A percentile compares a stretch with the other conserved stretches of the same genome.
Evolutionary conservation across 37 sponge, comb jelly and placozoan species (phyloP).

Genomic region (Hormiphora californensis): DNA sequence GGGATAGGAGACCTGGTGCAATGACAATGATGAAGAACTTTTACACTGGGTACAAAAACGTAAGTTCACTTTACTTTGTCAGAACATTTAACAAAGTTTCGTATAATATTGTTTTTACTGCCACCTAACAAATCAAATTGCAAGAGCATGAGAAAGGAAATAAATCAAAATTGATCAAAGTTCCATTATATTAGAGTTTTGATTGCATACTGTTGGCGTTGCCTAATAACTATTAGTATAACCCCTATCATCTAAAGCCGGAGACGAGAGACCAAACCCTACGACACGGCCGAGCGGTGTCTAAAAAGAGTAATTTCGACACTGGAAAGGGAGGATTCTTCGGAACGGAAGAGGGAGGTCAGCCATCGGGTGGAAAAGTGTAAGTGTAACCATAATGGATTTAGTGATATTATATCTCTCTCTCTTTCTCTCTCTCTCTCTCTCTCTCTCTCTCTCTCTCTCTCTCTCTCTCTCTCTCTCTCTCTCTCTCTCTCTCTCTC

Average conservation of each 20-base stretch:
- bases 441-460: not conserved
- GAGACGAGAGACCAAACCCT: not conserved
- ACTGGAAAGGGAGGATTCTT: not conserved
- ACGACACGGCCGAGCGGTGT: not conserved
- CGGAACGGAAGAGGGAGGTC: not conserved
- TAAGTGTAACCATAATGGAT: not conserved
- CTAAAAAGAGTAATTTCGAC: not conserved
- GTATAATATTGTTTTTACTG: too few species aligned
- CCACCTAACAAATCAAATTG: too few species aligned
- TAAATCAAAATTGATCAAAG: not conserved
- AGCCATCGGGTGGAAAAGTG: not conserved
- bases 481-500: not conserved
- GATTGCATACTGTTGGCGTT: not conserved
- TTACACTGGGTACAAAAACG: constrained; percentile 12
- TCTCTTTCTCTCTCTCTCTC: not conserved
- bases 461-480: not conserved
- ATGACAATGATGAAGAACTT: constrained; percentile 50
- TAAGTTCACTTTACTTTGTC: not conserved
- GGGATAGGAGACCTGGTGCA: constrained; percentile 1
- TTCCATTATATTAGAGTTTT: not conserved
- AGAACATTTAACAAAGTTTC: not conserved
- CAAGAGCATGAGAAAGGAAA: too few species aligned
- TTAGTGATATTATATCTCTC: not conserved
- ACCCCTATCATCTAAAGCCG: not conserved
- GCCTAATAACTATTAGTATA: not conserved